Evolutionary conservation across 2,888 invertebrate species (phyloP), one percentile per base, ranked within the genome.

Genomic region (Melinopterus prodromus): DNA sequence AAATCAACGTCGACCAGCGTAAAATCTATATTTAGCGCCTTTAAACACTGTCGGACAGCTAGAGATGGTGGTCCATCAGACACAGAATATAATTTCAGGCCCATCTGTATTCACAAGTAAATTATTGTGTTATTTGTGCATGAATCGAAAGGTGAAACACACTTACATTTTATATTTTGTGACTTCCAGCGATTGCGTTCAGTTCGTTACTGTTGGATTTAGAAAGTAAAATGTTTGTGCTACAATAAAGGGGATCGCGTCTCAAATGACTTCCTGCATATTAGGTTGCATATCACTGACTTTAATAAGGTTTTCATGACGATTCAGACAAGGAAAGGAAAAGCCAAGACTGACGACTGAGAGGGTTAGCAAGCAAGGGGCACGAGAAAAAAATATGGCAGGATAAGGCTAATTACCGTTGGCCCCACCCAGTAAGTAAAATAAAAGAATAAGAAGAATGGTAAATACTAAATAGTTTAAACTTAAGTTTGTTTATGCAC

Each of bases 31-130:
- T 92, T 89, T 69, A 96, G 88, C 36, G 91, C 91, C 83, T 93
- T 92, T 12, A 96, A 88, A 2, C 92, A 91, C 90, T 94, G 94
- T 69, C 93, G 90, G 77, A 95, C 95, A 6, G 95, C 94, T 80
- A 95, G 87, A 6, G 95, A 95, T 77, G 95, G 95, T 1, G 95
- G 95, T 0, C 95, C 95, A 89, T 95, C 95, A 4, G 93, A 93
- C 77, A 95, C 93, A 75, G 92, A 91, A 86, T 95, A 95, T 71
- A 96, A 87, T 86, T 94, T 95, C 87, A 95, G 89, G n/a, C 86
- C 83, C 88, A 89, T 89, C 16, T 79, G 35, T 74, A 7, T 74
- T 26, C 9, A 53, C 26, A 53, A 53, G 2, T 53, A 53, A 53
- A 9, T 9, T 53, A 53, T 9, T 7, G 53, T 53, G 53, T 53